Conservation (phyloP, 2,797 vertebrate species). For the Pteronotus mesoamericanus region DNA sequence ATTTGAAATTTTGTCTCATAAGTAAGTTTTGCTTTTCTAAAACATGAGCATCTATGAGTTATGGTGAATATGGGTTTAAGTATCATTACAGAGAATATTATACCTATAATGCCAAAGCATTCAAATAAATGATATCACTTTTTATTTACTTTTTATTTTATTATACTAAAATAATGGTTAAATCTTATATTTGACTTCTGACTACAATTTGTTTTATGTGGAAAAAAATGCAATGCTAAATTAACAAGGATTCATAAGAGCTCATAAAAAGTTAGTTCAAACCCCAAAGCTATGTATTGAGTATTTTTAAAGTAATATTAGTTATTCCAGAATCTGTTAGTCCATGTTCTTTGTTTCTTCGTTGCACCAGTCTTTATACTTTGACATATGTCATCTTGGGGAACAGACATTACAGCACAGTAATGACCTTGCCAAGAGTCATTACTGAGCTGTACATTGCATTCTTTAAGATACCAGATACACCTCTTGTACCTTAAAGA, state of each 20-base stretch:
- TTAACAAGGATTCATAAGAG: conserved; percentile 22
- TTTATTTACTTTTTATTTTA: neutral
- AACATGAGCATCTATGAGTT: neutral
- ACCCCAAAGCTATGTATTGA: conserved; percentile 10
- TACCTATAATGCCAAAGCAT: neutral
- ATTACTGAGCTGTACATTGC: neutral
- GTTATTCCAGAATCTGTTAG: conserved; percentile 33
- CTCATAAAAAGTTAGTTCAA: conserved; percentile 37
- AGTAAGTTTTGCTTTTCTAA: conserved; percentile 6
- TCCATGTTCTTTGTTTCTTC: conserved; percentile 40
- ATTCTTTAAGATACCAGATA: neutral
- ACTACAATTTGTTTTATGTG: conserved; percentile 48
- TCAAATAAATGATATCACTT: neutral
- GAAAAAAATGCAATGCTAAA: neutral
- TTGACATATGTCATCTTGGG: conserved; percentile 63
- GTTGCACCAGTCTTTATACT: conserved; percentile 62
- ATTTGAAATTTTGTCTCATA: neutral
- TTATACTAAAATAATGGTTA: conserved; percentile 35
- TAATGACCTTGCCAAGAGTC: conserved; percentile 79
- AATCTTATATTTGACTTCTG: conserved; percentile 40
- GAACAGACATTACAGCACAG: conserved; percentile 57
- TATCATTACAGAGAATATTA: neutral
- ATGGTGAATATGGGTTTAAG: neutral
- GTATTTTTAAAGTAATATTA: conserved; percentile 37
- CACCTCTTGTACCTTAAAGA: conserved; percentile 72